Base-by-base conservation (phyloP, 2,888 invertebrate genomes). In the Salpingus planirostris region DNA sequence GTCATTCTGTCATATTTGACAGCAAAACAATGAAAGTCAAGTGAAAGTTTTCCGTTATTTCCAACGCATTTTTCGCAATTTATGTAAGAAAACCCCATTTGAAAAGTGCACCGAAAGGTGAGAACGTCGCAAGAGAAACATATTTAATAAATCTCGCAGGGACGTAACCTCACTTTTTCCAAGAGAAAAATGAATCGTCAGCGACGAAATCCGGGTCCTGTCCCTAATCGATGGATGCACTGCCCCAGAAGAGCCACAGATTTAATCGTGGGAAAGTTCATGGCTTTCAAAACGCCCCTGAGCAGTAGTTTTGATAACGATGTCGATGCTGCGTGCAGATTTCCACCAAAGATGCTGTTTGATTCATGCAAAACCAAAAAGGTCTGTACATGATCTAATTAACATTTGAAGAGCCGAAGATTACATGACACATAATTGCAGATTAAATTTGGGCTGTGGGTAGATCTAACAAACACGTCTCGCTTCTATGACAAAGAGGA, bases 231-330 rank as follows among this genome's bases (percentile, higher is more conserved):
- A 44, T 92, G 92, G 92, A 67, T 91, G 10, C 74, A 80, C 43
- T 92, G 92, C 60, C 92, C 92, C 29, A 72, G 89, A 47, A 90
- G 87, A 64, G 76, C 88, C 13, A 67, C 71, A 15, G 70, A 67
- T 27, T 64, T 89, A 28, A 76, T 92, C 33, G 76, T 76, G 23
- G 77, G 80, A 29, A 86, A 88, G 57, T 97, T 99, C 62, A 66
- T 98, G 36, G 90, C 92, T 3, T 89, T 93, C 62, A 96, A 95
- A 66, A 96, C 97, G 2, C 97, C 97, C 1, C 69, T 99, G 2
- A 84, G 82, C 49, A 66, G 71, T 5, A 72, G 77, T 31, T 98
- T 84, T 60, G 82, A 95, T 61, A 75, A 75, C 27, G 79, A 88
- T 68, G 85, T 98, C 39, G 83, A 90, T 2, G 78, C 82, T 43